phyloP scores from a whole-genome alignment of 2,797 vertebrate genomes.

The Pangasius djambal region DNA sequence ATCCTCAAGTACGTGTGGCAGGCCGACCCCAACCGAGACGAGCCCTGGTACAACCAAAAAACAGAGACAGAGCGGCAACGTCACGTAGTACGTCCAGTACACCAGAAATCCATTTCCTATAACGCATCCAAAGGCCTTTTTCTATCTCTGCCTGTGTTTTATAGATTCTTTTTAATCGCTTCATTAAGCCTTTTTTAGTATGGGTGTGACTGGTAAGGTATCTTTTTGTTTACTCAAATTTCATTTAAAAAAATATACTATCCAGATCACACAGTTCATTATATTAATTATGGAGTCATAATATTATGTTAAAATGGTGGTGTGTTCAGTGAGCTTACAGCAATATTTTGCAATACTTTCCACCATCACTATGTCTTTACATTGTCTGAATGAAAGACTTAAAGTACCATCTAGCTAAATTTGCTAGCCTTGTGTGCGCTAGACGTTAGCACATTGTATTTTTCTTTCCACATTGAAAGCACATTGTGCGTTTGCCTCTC shows the following conservation, averaged over 20 bases:
- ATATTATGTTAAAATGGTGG: neutral
- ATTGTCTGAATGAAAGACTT: neutral
- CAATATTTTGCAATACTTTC: neutral
- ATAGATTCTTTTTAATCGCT: too few relatives aligned
- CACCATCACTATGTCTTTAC: neutral
- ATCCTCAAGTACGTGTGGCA: constrained; percentile 91
- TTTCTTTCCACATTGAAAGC: neutral
- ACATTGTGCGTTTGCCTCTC: neutral
- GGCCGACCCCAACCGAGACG: constrained; percentile 84
- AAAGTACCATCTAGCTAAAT: neutral
- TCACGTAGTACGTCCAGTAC: constrained; percentile 78
- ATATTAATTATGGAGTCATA: neutral
- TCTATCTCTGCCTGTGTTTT: neutral
- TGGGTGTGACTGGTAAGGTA: neutral
- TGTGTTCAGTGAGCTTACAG: neutral
- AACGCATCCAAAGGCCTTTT: neutral
- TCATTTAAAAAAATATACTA: neutral
- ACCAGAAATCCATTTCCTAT: neutral
- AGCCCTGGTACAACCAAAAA: constrained; percentile 93
- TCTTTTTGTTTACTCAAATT: neutral
- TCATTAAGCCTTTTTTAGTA: neutral
- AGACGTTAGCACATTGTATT: neutral
- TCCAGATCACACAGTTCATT: neutral
- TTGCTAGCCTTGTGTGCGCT: neutral
- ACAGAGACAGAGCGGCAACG: constrained; percentile 85